A percentile compares a stretch with the other conserved stretches of the same genome.
Evolutionary conservation across 1,140 invertebrate genomes (phyloP).

Genomic region (Megathymus violae): DNA sequence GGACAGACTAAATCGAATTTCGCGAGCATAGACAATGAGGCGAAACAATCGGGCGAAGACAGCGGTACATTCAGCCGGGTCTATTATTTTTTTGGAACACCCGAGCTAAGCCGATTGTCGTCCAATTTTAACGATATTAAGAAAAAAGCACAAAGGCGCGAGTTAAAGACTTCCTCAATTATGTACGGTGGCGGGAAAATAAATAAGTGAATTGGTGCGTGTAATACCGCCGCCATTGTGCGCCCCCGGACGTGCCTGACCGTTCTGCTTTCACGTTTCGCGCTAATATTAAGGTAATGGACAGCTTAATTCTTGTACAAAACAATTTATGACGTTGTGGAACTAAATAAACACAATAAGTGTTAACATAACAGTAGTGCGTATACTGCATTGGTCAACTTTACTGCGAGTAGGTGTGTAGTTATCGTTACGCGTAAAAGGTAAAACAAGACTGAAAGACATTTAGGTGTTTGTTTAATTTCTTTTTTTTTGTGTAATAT

Average conservation of each 20-base stretch:
- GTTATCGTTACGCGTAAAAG: no score
- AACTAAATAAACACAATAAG: conserved; percentile 11
- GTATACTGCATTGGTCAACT: no score
- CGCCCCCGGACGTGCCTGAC: conserved; percentile 25
- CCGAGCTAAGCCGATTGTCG: conserved; percentile 46
- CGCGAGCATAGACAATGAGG: conserved; percentile 48
- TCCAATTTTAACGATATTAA: conserved; percentile 54
- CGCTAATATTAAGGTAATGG: conserved; percentile 32
- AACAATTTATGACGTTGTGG: conserved; percentile 11
- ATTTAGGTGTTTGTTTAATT: no score
- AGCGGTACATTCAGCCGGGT: conserved; percentile 35
- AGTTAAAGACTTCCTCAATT: conserved; percentile 71
- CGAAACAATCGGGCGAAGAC: conserved; percentile 47
- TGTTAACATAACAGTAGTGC: not conserved
- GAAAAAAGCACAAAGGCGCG: conserved; percentile 50
- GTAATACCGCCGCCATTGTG: conserved; percentile 35
- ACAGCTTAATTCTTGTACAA: conserved; percentile 10
- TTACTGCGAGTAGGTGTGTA: no score
- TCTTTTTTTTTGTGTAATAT: no score
- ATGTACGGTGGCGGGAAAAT: conserved; percentile 50
- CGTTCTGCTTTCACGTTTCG: conserved; percentile 27
- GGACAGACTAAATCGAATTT: conserved; percentile 49
- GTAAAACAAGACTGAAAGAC: no score
- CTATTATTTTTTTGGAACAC: conserved; percentile 48
- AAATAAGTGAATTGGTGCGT: conserved; percentile 52